Base-by-base conservation (phyloP, 2,797 vertebrate species). In the Tamandua tetradactyla region DNA sequence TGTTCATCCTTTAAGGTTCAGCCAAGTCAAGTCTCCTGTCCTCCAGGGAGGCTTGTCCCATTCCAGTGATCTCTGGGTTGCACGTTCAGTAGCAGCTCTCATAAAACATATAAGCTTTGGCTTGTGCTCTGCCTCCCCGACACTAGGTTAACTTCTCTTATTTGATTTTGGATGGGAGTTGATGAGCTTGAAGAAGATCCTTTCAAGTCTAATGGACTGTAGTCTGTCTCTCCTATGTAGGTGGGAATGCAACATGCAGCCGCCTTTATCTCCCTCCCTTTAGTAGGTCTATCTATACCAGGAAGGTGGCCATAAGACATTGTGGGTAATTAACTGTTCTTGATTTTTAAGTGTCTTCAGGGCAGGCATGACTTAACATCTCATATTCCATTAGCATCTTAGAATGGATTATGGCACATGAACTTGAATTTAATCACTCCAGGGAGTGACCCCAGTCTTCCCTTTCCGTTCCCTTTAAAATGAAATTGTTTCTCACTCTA, bases 131-230 rank as follows among this genome's bases (percentile, higher is more conserved):
- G 52, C 80, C 44, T 40, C 37, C 35, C 44, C 20, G 52, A 23
- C 42, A 79, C 0, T 64, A 5, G n/a, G 30, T 74, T 87, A 14
- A 42, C 44, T n/a, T 64, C 32, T n/a, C 8, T 25, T 61, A n/a
- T 9, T 37, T 23, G 11, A 32, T n/a, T 86, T 10, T 47, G 35
- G 55, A 2, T 27, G 47, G 30, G 52, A 32, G 7, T 64, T 30
- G 5, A 2, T 15, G 40, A 69, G n/a, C 44, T 5, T 35, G 44
- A 23, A 30, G 44, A 23, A 30, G 47, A 37, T 40, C n/a, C 42
- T 35, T 13, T 32, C 7, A 5, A 1, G 32, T 44, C 30, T 18
- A 0, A 1, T 13, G 30, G 27, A 12, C 59, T 40, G 2, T n/a
- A 5, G 13, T 17, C 25, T 27, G 49, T 47, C 47, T 40, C 32